These are phyloP conservation scores for Musca vetustissima DNA, from an alignment of 1,140 invertebrate genomes.

Conservation along the genomic window DNA sequence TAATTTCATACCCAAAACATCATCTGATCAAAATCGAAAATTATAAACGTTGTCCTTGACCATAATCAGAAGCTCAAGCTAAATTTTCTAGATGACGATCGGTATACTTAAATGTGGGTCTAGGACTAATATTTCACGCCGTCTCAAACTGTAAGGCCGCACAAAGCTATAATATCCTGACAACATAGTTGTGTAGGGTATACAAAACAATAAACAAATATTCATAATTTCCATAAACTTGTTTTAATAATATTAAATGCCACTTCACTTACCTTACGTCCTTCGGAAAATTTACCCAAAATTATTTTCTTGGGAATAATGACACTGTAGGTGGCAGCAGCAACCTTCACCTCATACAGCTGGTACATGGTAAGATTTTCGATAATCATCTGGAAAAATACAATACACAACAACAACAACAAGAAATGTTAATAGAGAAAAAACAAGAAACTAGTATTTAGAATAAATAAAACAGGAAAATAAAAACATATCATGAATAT, in stretches of 20 bases:
- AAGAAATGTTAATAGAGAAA: slow-evolving; percentile 10
- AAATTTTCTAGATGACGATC: too few relatives aligned
- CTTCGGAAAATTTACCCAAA: slow-evolving; percentile 66
- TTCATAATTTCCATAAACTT: too few relatives aligned
- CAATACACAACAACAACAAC: background rate
- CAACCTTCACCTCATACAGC: slow-evolving; percentile 74
- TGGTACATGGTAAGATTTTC: slow-evolving; percentile 74
- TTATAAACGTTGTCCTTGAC: too few relatives aligned
- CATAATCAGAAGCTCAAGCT: too few relatives aligned
- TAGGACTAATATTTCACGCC: too few relatives aligned
- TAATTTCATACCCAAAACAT: too few relatives aligned
- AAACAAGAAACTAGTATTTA: background rate
- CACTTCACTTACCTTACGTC: slow-evolving; percentile 61
- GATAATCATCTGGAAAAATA: slow-evolving; percentile 65
- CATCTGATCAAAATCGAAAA: too few relatives aligned
- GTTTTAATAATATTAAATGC: background rate
- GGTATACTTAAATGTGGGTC: too few relatives aligned
- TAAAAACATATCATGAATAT: slow-evolving; percentile 6
- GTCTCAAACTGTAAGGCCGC: too few relatives aligned
- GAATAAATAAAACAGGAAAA: background rate
- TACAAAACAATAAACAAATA: background rate
- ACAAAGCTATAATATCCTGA: too few relatives aligned
- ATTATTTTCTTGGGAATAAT: slow-evolving; percentile 66
- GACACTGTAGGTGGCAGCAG: slow-evolving; percentile 70
- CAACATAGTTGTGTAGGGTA: too few relatives aligned